Percentiles rank a stretch among this genome's conserved stretches.
Evolutionary conservation across 2,888 invertebrate species (phyloP).

Genomic region (Ochropleura leucogaster): DNA sequence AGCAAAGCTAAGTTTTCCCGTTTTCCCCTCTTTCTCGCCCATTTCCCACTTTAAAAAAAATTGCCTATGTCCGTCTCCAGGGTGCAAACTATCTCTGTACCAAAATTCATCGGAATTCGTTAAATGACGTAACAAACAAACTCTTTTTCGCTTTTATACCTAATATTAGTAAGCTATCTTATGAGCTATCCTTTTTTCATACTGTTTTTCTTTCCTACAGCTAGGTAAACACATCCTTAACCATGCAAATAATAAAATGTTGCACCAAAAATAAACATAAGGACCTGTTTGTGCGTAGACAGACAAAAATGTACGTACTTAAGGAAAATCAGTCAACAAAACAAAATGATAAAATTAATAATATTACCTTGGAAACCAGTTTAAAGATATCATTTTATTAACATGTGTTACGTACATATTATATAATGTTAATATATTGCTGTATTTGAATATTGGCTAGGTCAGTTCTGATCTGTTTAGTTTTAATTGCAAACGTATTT

Average conservation of each 20-base stretch:
- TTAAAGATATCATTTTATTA: conserved; percentile 15
- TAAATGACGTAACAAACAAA: too few relatives aligned
- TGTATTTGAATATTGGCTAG: conserved; percentile 22
- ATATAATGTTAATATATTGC: conserved; percentile 1
- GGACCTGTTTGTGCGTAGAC: neutral
- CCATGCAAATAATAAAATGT: neutral
- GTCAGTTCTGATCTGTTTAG: conserved; percentile 29
- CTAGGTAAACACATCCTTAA: neutral
- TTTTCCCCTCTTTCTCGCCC: too few relatives aligned
- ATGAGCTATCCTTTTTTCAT: neutral
- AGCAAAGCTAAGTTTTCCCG: too few relatives aligned
- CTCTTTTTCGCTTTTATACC: too few relatives aligned
- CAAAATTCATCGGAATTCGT: too few relatives aligned
- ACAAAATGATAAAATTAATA: conserved; percentile 20
- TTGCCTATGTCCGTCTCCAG: too few relatives aligned
- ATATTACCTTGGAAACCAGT: conserved; percentile 13
- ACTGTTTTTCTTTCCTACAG: neutral
- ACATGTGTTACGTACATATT: neutral
- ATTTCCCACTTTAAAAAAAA: too few relatives aligned
- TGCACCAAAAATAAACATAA: neutral
- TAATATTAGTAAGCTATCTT: too few relatives aligned
- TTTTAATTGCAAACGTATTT: neutral
- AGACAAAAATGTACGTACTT: conserved; percentile 12
- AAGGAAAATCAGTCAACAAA: conserved; percentile 32
- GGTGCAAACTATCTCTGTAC: too few relatives aligned